Evolutionary conservation across 2,888 invertebrate genomes (phyloP), one percentile per base, ranked within the genome.

Genomic region (Acronicta leporina): DNA sequence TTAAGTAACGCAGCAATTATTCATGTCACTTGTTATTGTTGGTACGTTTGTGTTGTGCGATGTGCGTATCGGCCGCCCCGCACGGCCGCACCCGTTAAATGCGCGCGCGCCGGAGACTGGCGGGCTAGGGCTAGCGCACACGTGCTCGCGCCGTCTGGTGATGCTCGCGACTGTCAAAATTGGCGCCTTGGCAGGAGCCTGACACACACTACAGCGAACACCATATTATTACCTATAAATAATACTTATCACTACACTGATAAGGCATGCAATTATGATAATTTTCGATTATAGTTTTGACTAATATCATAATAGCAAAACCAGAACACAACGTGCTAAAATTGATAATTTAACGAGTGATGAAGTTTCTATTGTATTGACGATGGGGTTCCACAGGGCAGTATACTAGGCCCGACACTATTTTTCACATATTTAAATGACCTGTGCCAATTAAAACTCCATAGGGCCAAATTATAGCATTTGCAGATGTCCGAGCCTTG

Each of bases 151-250:
- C 81, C 73, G 75, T 72, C 63, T 62, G 66, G 59, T 61, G 79
- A 83, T 74, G 74, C 79, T 61, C 59, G 63, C 73, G 68, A 88
- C 89, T 89, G 84, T 83, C 83, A 81, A 84, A 85, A 81, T 61
- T 75, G 85, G 87, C 88, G 87, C 42, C 62, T 33, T 11, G 50
- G 50, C 45, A 50, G 73, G 52, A 46, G 52, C 55, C 53, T n/a
- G n/a, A n/a, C 52, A 43, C 47, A 33, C 55, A 33, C 33, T 33
- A 11, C 33, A 33, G 4, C 4, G 20, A 4, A 4, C 33, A 11
- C 33, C 58, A 52, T 55, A 41, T 51, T 49, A 58, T 47, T n/a
- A n/a, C n/a, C 66, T 65, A 11, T 8, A 38, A n/a, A n/a, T n/a
- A n/a, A n/a, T n/a, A n/a, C n/a, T n/a, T 11, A 45, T 45, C 46